Conservation (phyloP, 2,888 invertebrate genomes). For the Odontomyia ornata region DNA sequence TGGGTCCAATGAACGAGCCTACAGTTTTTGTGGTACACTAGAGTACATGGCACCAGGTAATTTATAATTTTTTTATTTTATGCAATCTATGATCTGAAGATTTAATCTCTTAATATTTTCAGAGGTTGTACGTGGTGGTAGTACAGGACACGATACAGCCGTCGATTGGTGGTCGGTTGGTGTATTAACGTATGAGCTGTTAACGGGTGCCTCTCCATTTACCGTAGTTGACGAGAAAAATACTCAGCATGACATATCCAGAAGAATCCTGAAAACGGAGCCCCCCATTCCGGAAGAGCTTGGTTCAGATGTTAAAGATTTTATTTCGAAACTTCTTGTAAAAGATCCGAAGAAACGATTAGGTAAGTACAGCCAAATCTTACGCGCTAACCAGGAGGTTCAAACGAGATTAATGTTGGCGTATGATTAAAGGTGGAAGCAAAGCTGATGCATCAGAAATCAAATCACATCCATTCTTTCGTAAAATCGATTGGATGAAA, state of each 20-base stretch:
- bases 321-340: conserved; percentile 82
- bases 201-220: conserved; percentile 97
- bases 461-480: conserved; percentile 89
- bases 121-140: conserved; percentile 81
- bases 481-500: conserved; percentile 83
- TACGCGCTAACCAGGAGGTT: background rate
- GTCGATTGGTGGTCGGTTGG: conserved; percentile 99
- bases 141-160: conserved; percentile 93
- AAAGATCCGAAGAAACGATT: conserved; percentile 90
- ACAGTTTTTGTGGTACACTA: conserved; percentile 98
- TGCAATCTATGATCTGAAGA: background rate
- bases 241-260: conserved; percentile 93
- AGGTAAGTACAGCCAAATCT: conserved; percentile 52
- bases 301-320: conserved; percentile 73
- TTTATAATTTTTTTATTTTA: background rate
- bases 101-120: conserved; percentile 46
- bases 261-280: conserved; percentile 85
- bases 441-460: conserved; percentile 86
- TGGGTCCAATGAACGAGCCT: conserved; percentile 80
- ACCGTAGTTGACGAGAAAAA: conserved; percentile 95
- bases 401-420: background rate
- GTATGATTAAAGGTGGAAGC: conserved; percentile 72
- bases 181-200: conserved; percentile 92
- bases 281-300: conserved; percentile 90
- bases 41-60: conserved; percentile 95